Percentiles rank a stretch among this genome's conserved stretches.
phyloP scores from a whole-genome alignment of 2,888 invertebrate genomes.

The Digitonthophagus gazella region DNA sequence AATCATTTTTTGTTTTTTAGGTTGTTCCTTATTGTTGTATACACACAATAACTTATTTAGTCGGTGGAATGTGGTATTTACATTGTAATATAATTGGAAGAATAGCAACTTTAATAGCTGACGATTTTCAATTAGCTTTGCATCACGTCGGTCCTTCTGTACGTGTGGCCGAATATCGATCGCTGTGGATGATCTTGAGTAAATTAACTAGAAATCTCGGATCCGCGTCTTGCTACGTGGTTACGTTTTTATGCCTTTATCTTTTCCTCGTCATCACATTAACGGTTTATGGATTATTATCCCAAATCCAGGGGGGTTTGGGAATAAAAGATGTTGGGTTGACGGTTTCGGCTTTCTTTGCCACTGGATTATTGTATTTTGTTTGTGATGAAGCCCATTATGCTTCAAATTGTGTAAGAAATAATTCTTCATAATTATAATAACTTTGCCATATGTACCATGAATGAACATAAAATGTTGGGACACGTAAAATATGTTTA shows the following conservation, averaged over 20 bases:
- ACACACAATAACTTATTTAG: constrained; percentile 65
- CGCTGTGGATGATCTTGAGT: constrained; percentile 69
- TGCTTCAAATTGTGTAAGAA: constrained; percentile 66
- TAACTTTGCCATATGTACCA: too few species aligned
- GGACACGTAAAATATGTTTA: background rate
- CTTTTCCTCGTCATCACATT: constrained; percentile 71
- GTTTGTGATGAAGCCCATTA: constrained; percentile 74
- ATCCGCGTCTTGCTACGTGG: constrained; percentile 65
- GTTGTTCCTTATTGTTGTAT: constrained; percentile 68
- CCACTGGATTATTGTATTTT: constrained; percentile 65
- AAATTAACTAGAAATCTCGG: constrained; percentile 67
- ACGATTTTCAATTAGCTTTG: constrained; percentile 68
- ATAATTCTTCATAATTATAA: too few species aligned
- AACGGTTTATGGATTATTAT: constrained; percentile 72
- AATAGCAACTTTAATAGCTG: constrained; percentile 64
- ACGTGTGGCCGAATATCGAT: constrained; percentile 68
- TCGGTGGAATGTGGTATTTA: constrained; percentile 71
- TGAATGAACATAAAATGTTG: too few species aligned
- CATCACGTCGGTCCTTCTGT: constrained; percentile 67
- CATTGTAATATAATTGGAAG: constrained; percentile 64
- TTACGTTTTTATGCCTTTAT: constrained; percentile 67
- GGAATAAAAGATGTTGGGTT: constrained; percentile 71
- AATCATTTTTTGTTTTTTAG: too few species aligned
- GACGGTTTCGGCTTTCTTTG: constrained; percentile 65
- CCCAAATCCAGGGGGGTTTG: constrained; percentile 70